phyloP scores from a whole-genome alignment of 1,140 invertebrate species.

The Spodoptera litura region DNA sequence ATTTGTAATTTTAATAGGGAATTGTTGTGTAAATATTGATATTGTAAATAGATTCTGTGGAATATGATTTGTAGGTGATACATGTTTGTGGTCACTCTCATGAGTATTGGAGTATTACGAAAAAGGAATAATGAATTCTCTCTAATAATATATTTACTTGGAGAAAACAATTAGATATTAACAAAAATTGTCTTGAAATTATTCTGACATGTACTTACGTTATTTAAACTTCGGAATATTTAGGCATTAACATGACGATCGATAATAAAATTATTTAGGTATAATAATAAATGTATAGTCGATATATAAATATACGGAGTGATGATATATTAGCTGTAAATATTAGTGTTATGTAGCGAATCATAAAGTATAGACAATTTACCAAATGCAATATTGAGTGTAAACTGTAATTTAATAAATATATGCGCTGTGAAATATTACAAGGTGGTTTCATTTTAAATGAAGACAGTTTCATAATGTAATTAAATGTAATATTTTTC shows the following conservation, averaged over 20 bases:
- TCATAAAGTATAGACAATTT: conserved; percentile 2
- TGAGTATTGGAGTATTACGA: background rate
- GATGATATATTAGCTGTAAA: conserved; percentile 24
- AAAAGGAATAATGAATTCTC: background rate
- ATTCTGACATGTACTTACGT: background rate
- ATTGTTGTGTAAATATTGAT: conserved; percentile 20
- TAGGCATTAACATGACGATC: background rate
- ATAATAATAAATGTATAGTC: background rate
- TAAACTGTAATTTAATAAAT: conserved; percentile 41
- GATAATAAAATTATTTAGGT: too few relatives aligned
- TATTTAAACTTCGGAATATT: background rate
- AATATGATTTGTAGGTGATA: too few relatives aligned
- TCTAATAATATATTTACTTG: background rate
- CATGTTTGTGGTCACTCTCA: too few relatives aligned
- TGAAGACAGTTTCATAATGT: too few relatives aligned
- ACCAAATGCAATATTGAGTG: conserved; percentile 52
- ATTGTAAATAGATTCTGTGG: conserved; percentile 15
- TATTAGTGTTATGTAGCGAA: conserved; percentile 1
- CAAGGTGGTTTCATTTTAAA: too few relatives aligned
- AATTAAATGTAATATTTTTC: too few relatives aligned
- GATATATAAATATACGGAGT: conserved; percentile 10
- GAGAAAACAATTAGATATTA: too few relatives aligned
- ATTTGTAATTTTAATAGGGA: conserved; percentile 5
- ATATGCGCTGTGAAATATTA: conserved; percentile 24
- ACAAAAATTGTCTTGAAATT: background rate